Base-by-base conservation (phyloP, 2,797 vertebrate species). In the Galaxias olidus region DNA sequence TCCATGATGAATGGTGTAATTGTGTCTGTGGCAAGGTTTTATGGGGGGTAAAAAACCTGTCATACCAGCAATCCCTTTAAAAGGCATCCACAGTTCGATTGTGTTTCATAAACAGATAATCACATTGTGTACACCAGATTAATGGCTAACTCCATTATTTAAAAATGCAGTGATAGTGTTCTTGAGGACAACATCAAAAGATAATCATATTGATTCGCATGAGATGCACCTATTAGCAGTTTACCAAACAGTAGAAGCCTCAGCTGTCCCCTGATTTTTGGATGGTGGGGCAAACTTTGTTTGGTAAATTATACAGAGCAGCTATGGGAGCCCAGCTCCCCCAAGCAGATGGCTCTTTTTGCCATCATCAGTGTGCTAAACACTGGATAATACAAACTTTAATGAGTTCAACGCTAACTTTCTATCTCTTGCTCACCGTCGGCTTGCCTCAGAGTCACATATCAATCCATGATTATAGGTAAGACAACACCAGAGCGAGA, bases 321-420 rank as follows among this genome's bases (percentile, higher is more conserved):
- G 87, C 62, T 66, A 76, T 72, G 88, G 84, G 87, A 87, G 71
- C 68, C 8, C 13, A 5, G 13, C 55, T 89, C 81, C 88, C 91
- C 68, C 50, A 74, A 92, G 88, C 92, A 92, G 91, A 92, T 93
- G 90, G 89, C 86, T 87, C 71, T 72, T 83, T 83, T 87, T 77
- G 78, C 84, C 71, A 76, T 85, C 84, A 90, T 90, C 87, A 82
- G 78, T 73, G 77, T 69, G 73, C 87, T 88, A 85, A 92, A 90
- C 86, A 89, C 80, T 84, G 82, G 82, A 85, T 90, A 79, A 88
- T 86, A 80, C 79, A 86, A 91, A 91, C 89, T 92, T 91, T 88
- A 90, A 90, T 89, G 85, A 92, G 86, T 90, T 90, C 79, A 90
- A 87, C 81, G 79, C 80, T 83, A 91, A 88, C 85, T 91, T 91